phyloP scores from a whole-genome alignment of 2,797 vertebrate species.

The Neoniphon sammara region DNA sequence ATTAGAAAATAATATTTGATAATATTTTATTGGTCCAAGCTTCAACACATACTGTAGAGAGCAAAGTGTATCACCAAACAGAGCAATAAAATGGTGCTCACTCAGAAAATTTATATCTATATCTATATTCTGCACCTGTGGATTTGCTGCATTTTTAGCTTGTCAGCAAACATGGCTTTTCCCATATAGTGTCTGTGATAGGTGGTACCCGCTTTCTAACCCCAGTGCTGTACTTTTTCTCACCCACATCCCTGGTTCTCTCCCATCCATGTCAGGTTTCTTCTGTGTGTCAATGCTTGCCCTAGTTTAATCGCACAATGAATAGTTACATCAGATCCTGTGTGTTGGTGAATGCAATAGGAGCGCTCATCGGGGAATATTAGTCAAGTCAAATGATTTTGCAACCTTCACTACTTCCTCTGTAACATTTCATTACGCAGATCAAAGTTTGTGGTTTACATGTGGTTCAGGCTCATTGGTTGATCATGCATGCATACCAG shows the following conservation, averaged over 20 bases:
- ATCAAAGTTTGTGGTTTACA: background rate
- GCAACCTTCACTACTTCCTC: background rate
- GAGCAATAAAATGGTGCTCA: no score
- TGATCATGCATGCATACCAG: background rate
- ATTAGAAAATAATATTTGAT: background rate
- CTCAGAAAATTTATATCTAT: no score
- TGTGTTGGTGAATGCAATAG: conserved; percentile 1
- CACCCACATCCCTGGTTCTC: background rate
- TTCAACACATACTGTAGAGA: no score
- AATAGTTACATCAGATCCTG: conserved; percentile 32
- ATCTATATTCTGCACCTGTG: no score
- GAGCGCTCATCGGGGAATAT: conserved; percentile 13
- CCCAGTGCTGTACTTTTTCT: no score
- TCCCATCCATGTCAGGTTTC: conserved; percentile 32
- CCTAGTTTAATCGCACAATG: conserved; percentile 41
- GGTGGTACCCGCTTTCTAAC: no score
- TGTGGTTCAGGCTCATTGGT: background rate
- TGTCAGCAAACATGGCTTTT: no score
- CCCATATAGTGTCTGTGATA: no score
- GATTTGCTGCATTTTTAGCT: no score
- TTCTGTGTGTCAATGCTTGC: conserved; percentile 13
- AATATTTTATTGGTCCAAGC: background rate
- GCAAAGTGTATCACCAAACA: no score
- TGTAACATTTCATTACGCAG: background rate
- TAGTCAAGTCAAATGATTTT: conserved; percentile 22